Base-by-base conservation (phyloP, 2,797 vertebrate species). In the Cynopterus sphinx region DNA sequence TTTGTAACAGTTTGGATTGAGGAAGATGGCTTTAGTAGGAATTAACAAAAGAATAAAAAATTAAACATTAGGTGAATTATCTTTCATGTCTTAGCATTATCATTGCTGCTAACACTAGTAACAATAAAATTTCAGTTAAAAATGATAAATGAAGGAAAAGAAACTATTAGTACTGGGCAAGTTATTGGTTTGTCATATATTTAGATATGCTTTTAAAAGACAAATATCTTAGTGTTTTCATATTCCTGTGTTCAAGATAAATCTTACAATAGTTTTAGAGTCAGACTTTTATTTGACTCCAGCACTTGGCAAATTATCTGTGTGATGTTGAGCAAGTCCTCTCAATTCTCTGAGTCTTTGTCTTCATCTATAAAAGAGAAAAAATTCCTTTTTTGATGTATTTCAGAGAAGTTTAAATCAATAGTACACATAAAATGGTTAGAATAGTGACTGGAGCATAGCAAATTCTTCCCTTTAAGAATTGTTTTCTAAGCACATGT, bases 321-420 rank as follows among this genome's bases (percentile, higher is more conserved):
- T 81, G 11, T 91, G 46, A 39, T 82, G 6, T 15, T 79, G 21
- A 17, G 17, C 28, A 79, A 31, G 13, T 75, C 11, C 11, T 63
- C 17, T 86, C 24, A 88, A 3, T 95, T 91, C 33, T 71, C 21
- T 83, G 13, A 33, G 55, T 43, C 17, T 90, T 15, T 77, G 19
- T 73, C 59, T 4, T 89, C 31, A 31, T 57, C 16, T 89, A 9
- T 89, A 91, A 84, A 86, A 70, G 12, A 78, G 24, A 86, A 17
- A n/a, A 75, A 89, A 63, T 90, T 96, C 24, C 16, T 81, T 84
- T 78, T 70, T 93, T 90, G 78, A 43, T 33, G 19, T 16, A 70
- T 91, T 87, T 93, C 65, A 89, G 57, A 79, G 59, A 90, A 61
- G 6, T 95, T 91, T 94, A 96, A 91, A 46, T 79, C 36, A 82